Conservation (phyloP, 2,113 vertebrate genomes). For the Passerina amoena region DNA sequence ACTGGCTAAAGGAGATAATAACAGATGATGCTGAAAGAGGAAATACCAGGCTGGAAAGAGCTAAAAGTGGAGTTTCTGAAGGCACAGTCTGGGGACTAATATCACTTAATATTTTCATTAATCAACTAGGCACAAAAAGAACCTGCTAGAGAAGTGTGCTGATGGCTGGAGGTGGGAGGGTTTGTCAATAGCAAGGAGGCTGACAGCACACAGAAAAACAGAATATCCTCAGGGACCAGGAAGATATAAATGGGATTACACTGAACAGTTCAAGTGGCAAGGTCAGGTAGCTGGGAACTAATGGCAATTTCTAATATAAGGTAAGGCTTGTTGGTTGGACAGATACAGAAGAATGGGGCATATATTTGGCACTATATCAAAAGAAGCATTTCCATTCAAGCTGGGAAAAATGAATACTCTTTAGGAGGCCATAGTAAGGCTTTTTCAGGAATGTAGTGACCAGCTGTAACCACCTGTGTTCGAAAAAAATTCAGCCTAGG, state of each 20-base stretch:
- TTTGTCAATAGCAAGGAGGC: constrained; percentile 17
- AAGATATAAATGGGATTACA: constrained; percentile 35
- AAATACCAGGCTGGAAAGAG: not conserved
- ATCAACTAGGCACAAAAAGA: constrained; percentile 27
- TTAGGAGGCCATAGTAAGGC: not conserved
- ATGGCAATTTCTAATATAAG: constrained; percentile 10
- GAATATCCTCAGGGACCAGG: not conserved
- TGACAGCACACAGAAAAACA: not conserved
- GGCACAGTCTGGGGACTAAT: not conserved
- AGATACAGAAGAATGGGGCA: not conserved
- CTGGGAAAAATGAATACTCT: not conserved
- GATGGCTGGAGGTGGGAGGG: not conserved
- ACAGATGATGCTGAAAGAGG: constrained; percentile 15
- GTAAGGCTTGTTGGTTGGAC: not conserved
- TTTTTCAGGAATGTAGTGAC: not conserved
- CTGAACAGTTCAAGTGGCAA: constrained; percentile 14
- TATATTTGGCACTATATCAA: constrained; percentile 1
- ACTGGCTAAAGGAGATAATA: constrained; percentile 43
- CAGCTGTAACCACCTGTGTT: not conserved
- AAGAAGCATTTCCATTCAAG: not conserved
- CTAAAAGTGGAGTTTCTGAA: constrained; percentile 25
- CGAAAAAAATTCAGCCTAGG: not conserved
- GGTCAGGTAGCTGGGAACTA: constrained; percentile 28
- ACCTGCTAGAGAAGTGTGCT: constrained; percentile 20
- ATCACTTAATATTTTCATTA: constrained; percentile 51